Base-by-base conservation (phyloP, 2,888 invertebrate species). In the Cephus runcator region DNA sequence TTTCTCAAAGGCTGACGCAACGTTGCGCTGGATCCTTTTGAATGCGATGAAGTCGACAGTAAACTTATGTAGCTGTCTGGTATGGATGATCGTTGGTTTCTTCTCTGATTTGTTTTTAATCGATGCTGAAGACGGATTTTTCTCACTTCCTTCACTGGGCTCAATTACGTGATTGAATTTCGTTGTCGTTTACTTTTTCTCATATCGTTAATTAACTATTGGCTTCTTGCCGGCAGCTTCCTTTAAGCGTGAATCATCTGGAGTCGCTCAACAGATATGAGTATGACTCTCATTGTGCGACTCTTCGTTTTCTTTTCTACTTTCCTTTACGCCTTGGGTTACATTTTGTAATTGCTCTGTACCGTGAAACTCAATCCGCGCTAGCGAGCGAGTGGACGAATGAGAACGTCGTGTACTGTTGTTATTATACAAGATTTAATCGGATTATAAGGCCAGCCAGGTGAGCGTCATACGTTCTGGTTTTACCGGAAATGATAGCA, bases 271-370 rank as follows among this genome's bases (percentile, higher is more conserved):
- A 23, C 56, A 23, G 56, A 23, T 56, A 23, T 2, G 23, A 23
- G 56, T 56, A 56, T 56, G 56, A 56, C 56, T 56, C 56, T 56
- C 56, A 15, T 31, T 34, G 71, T 33, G 12, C 71, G 33, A 31
- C 71, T 71, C 71, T 71, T 34, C 71, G 71, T 23, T 71, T 71
- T 34, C 71, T 71, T 71, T 71, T 71, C 30, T 71, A 71, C 71
- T 71, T 71, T 71, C 71, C 71, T 71, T 71, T 71, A 31, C 31
- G 71, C 71, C 71, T 71, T 71, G 71, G 71, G 71, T 71, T 71
- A 71, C 71, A 71, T 71, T 71, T 71, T 71, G 71, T 71, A 71
- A 71, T 34, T 71, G 71, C 33, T 71, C 71, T 31, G 33, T 71
- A 33, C 31, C 71, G 71, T 34, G 71, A 71, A 71, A 71, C 71